Base-by-base conservation (phyloP, 2,113 vertebrate genomes). In the Corythoichthys haematopterus region DNA sequence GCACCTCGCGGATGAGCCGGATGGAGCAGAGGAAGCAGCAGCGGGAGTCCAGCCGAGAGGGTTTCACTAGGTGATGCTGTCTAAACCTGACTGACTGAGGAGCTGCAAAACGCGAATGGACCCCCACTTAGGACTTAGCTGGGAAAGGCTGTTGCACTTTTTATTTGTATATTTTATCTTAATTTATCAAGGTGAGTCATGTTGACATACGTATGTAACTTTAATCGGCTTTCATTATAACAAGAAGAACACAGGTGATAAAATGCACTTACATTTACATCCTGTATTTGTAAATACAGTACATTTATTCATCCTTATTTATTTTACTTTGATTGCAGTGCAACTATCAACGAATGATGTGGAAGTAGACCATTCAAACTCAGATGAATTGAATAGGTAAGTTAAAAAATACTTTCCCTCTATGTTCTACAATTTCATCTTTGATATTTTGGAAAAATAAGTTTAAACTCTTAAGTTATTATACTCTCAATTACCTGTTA, bases 171-270 rank as follows among this genome's bases (percentile, higher is more conserved):
- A 56, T 74, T 80, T 87, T 33, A 77, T 88, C 68, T 76, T 92
- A 20, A 83, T 89, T 71, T 84, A 89, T 88, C 89, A 90, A 88
- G 92, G 92, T 93, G 85, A 91, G 89, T 69, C 51, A 2, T 14
- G 35, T 59, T 16, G 35, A 51, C 2, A 47, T 35, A 6, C 0
- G 0, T 28, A 64, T 45, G 45, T 10, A 4, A 15, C 35, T 51
- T 4, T 3, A n/a, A 36, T 1, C 35, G 6, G 16, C 46, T 65
- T 36, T n/a, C 47, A 4, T 5, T 12, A 28, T 2, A n/a, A 20
- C 43, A 61, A 60, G 15, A 11, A 35, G 33, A 60, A 45, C 20
- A 61, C 9, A 9, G 12, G 12, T 20, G 37, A 47, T 43, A 6
- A 40, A n/a, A 59, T 37, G 15, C 20, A 33, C n/a, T 43, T 28